These are phyloP conservation scores for Poecilia gillii DNA, from an alignment of 2,797 vertebrate species.

Conservation along the genomic window DNA sequence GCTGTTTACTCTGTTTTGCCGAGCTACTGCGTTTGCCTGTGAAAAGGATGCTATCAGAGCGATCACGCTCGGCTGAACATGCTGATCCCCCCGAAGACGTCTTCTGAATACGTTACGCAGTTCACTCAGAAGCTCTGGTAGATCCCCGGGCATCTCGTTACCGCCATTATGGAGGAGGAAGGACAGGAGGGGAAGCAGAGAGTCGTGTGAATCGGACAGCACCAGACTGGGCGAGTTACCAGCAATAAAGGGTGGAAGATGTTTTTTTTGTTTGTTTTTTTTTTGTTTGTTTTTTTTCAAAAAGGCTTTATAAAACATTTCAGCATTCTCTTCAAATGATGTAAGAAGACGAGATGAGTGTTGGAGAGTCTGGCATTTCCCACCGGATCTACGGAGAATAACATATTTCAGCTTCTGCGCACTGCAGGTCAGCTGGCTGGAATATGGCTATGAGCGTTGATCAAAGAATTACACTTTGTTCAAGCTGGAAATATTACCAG, in stretches of 20 bases:
- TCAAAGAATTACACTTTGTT: background rate
- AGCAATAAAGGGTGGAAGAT: conserved; percentile 25
- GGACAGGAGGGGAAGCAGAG: background rate
- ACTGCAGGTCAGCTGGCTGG: background rate
- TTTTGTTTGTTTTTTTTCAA: too few species aligned
- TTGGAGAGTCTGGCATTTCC: background rate
- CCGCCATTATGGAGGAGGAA: conserved; percentile 15
- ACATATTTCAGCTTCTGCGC: background rate
- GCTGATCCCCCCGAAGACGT: conserved; percentile 67
- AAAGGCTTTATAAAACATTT: background rate
- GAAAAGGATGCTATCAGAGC: conserved; percentile 65
- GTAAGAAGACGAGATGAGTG: background rate
- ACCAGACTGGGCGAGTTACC: background rate
- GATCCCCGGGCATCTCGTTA: conserved; percentile 65
- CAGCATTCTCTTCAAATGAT: background rate
- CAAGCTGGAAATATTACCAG: background rate
- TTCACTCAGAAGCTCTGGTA: conserved; percentile 52
- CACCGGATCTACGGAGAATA: background rate
- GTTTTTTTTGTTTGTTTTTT: too few species aligned
- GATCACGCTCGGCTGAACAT: conserved; percentile 61
- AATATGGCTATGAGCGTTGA: background rate
- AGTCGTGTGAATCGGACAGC: conserved; percentile 11
- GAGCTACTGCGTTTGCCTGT: conserved; percentile 62
- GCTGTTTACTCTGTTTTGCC: conserved; percentile 58
- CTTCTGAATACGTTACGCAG: conserved; percentile 72